Conservation (phyloP, 2,888 invertebrate genomes). For the Diaperis boleti region DNA sequence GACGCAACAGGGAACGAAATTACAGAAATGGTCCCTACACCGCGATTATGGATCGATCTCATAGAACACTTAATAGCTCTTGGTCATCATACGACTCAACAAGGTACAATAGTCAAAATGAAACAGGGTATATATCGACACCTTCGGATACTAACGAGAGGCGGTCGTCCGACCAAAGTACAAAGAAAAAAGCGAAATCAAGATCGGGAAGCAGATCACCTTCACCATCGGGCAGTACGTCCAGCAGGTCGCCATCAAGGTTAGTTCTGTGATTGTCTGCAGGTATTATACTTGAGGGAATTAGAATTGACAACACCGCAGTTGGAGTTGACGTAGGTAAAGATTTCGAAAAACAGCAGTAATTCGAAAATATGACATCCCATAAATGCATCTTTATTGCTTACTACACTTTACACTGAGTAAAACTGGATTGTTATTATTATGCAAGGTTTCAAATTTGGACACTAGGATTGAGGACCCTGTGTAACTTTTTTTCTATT, state of each 20-base stretch:
- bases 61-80: conserved; percentile 49
- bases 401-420: no score
- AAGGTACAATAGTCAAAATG: conserved; percentile 58
- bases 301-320: no score
- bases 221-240: conserved; percentile 69
- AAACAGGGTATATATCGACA: conserved; percentile 65
- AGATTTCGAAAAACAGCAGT: no score
- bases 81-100: conserved; percentile 43
- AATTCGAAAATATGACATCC: no score
- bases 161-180: conserved; percentile 46
- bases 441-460: no score
- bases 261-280: no score
- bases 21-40: conserved; percentile 67
- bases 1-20: conserved; percentile 65
- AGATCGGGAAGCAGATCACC: conserved; percentile 69
- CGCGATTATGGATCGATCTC: conserved; percentile 59
- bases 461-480: no score
- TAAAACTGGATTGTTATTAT: no score
- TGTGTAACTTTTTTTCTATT: no score
- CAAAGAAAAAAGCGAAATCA: conserved; percentile 64
- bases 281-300: no score
- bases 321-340: no score
- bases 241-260: conserved; percentile 70
- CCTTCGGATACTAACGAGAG: conserved; percentile 58
- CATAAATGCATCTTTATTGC: no score